Percentiles rank a stretch among this genome's conserved stretches.
phyloP scores from a whole-genome alignment of 2,888 invertebrate genomes.

The Apodemia hepburni region DNA sequence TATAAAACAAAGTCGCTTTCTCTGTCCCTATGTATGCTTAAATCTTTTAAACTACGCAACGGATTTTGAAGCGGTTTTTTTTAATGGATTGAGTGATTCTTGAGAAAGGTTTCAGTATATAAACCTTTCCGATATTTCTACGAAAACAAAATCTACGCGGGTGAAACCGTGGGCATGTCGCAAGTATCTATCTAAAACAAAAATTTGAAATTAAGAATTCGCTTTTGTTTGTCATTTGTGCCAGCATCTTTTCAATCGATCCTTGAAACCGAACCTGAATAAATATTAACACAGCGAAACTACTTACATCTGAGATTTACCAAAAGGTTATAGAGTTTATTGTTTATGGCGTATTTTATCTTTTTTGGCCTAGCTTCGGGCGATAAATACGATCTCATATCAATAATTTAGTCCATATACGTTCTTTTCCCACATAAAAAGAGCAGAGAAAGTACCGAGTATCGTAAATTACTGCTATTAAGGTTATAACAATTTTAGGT shows the following conservation, averaged over 20 bases:
- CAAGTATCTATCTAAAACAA: too few species aligned
- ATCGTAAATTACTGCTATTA: not conserved
- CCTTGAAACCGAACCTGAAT: conserved; percentile 49
- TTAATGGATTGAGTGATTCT: too few species aligned
- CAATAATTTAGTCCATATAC: not conserved
- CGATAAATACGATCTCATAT: conserved; percentile 10
- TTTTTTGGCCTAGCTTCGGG: not conserved
- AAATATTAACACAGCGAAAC: conserved; percentile 46
- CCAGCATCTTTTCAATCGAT: conserved; percentile 27
- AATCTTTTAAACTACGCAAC: too few species aligned
- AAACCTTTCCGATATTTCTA: too few species aligned
- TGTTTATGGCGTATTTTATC: conserved; percentile 10
- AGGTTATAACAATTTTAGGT: not conserved
- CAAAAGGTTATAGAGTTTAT: conserved; percentile 21
- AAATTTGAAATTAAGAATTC: not conserved
- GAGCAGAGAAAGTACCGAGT: not conserved
- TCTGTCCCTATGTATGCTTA: too few species aligned
- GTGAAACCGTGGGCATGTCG: too few species aligned
- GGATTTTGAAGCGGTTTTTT: too few species aligned
- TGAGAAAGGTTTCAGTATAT: too few species aligned
- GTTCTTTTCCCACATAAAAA: not conserved
- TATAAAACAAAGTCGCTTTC: too few species aligned
- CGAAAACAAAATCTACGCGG: too few species aligned
- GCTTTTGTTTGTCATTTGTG: conserved; percentile 30
- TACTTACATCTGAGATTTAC: conserved; percentile 40